Percentiles rank a stretch among this genome's conserved stretches.
phyloP scores from a whole-genome alignment of 2,113 vertebrate species.

The Corythoichthys intestinalis region DNA sequence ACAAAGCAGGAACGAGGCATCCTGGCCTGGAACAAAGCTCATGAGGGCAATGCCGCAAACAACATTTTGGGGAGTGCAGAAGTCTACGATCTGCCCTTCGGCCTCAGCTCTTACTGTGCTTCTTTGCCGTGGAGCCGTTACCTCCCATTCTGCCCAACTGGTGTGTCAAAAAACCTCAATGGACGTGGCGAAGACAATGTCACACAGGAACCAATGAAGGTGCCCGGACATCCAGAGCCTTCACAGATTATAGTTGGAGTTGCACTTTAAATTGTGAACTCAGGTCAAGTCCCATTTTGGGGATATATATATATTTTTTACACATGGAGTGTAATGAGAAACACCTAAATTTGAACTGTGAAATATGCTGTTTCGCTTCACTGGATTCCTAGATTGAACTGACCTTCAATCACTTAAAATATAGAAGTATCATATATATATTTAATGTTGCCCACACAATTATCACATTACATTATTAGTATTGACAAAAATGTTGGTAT shows the following conservation, averaged over 20 bases:
- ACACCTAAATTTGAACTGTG: conserved; percentile 40
- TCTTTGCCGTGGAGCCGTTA: conserved; percentile 66
- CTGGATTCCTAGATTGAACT: background rate
- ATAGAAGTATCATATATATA: conserved; percentile 11
- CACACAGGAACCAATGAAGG: conserved; percentile 42
- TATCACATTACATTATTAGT: background rate
- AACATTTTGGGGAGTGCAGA: conserved; percentile 59
- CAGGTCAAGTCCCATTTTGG: conserved; percentile 9
- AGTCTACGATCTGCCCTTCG: conserved; percentile 85
- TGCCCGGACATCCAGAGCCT: conserved; percentile 32
- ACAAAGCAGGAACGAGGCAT: conserved; percentile 85
- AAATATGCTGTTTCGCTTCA: conserved; percentile 13
- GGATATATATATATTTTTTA: background rate
- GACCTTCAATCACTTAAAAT: background rate
- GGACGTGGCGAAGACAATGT: conserved; percentile 10
- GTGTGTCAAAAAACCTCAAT: background rate
- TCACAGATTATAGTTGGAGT: conserved; percentile 53
- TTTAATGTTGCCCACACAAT: background rate
- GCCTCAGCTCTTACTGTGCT: conserved; percentile 73
- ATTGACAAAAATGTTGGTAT: background rate
- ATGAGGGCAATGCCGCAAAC: conserved; percentile 57
- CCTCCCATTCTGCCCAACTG: conserved; percentile 82
- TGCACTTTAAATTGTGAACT: conserved; percentile 36
- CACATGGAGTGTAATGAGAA: conserved; percentile 14
- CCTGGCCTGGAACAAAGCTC: conserved; percentile 77